phyloP scores from a whole-genome alignment of 2,888 invertebrate genomes.

The Diabrotica balteata region DNA sequence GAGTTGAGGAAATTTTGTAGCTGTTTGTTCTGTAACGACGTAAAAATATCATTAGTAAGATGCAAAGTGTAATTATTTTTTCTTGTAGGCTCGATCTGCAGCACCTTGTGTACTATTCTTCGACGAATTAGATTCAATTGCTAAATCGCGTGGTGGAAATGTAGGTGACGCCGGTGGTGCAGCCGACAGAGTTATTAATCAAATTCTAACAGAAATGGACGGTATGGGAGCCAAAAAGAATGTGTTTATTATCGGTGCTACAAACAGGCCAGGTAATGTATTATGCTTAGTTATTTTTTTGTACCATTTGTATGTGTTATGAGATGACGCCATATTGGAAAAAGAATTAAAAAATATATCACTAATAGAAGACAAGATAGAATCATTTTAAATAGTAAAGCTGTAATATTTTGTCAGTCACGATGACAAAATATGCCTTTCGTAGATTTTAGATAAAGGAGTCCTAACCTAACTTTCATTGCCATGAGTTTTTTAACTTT shows the following conservation, averaged over 20 bases:
- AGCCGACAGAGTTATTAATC: conserved; percentile 99
- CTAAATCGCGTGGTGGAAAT: conserved; percentile 97
- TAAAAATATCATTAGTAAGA: too few relatives aligned
- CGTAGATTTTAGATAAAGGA: too few relatives aligned
- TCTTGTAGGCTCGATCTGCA: conserved; percentile 87
- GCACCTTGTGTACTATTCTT: conserved; percentile 99
- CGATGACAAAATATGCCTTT: too few relatives aligned
- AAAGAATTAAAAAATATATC: too few relatives aligned
- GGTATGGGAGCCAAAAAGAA: conserved; percentile 99
- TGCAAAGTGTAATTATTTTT: not conserved
- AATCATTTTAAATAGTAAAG: too few relatives aligned
- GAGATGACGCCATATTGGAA: too few relatives aligned
- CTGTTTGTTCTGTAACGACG: too few relatives aligned
- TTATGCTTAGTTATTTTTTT: conserved; percentile 29
- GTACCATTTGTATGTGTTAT: not conserved
- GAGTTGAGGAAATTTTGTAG: too few relatives aligned
- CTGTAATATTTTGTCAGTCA: too few relatives aligned
- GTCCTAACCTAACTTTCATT: too few relatives aligned
- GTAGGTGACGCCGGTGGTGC: conserved; percentile 98
- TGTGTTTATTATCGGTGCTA: conserved; percentile 98
- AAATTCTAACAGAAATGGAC: conserved; percentile 99
- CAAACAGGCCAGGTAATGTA: conserved; percentile 75
- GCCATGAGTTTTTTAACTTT: too few relatives aligned
- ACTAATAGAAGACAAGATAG: too few relatives aligned
- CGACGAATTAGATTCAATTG: conserved; percentile 99